phyloP scores from a whole-genome alignment of 2,113 vertebrate species.

The Eurypyga helias region DNA sequence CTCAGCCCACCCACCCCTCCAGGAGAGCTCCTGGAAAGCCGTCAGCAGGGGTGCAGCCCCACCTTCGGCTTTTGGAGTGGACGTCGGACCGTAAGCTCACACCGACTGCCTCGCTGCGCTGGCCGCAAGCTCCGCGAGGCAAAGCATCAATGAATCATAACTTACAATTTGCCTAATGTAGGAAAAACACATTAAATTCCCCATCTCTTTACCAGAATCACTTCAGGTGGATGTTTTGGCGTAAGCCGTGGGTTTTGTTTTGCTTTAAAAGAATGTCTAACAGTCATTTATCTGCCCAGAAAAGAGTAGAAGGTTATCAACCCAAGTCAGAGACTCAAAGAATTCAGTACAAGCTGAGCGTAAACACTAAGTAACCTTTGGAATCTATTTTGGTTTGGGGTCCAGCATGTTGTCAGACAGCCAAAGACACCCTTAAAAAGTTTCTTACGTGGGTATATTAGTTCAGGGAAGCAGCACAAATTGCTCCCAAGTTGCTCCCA shows the following conservation, averaged over 20 bases:
- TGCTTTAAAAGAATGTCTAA: not conserved
- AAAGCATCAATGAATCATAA: not conserved
- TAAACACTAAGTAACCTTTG: constrained; percentile 13
- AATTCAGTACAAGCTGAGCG: not conserved
- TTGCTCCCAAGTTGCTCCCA: not conserved
- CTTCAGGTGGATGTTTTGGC: not conserved
- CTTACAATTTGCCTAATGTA: accelerated
- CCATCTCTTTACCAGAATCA: not conserved
- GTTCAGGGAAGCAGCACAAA: not conserved
- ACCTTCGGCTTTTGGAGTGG: not conserved
- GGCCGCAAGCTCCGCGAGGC: not conserved
- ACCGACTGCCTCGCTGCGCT: accelerated
- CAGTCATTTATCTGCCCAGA: not conserved
- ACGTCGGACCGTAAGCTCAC: accelerated
- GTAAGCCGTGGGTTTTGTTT: not conserved
- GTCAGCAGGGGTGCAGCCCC: not conserved
- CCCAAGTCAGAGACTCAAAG: not conserved
- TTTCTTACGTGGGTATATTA: accelerated
- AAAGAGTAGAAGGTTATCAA: not conserved
- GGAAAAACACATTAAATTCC: not conserved
- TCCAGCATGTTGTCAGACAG: not conserved
- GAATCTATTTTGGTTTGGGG: not conserved
- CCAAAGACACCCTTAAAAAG: not conserved
- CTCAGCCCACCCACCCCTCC: not conserved
- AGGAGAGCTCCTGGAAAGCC: not conserved